Conservation (phyloP, 2,113 vertebrate species). For the Upupa epops region DNA sequence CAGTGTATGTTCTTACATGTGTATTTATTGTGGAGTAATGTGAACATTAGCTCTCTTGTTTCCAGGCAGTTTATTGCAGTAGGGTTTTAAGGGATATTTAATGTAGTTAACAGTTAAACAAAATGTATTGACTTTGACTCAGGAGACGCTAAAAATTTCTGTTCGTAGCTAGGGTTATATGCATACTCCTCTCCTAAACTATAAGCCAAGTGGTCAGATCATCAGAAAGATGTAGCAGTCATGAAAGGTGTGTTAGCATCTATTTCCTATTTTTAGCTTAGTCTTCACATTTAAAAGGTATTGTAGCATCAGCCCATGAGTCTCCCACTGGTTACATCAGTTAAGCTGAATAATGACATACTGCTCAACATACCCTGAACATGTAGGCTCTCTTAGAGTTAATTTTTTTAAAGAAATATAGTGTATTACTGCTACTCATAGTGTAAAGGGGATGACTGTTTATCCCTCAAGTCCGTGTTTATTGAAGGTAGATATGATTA, state of each 20-base stretch:
- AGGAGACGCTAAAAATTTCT: background rate
- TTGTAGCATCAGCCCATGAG: background rate
- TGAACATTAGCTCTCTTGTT: background rate
- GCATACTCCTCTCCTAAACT: background rate
- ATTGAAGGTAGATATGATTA: background rate
- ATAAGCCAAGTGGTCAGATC: background rate
- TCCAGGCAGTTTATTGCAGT: background rate
- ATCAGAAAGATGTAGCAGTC: background rate
- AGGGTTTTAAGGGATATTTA: background rate
- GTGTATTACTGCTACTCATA: constrained; percentile 17
- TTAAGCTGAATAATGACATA: constrained; percentile 49
- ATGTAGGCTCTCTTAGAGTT: background rate
- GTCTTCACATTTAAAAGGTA: background rate
- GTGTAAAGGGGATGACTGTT: constrained; percentile 9
- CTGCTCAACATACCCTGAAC: background rate
- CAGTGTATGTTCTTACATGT: background rate
- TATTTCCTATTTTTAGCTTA: constrained; percentile 28
- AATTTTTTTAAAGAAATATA: constrained; percentile 37
- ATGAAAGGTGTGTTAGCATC: constrained; percentile 9
- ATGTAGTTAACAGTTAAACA: background rate
- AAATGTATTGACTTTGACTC: background rate
- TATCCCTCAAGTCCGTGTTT: constrained; percentile 8
- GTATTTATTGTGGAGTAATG: background rate
- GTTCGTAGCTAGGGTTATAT: background rate
- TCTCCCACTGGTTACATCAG: background rate